Evolutionary conservation across 2,888 invertebrate genomes (phyloP), one percentile per base, ranked within the genome.

Genomic region (Tineola bisselliella): DNA sequence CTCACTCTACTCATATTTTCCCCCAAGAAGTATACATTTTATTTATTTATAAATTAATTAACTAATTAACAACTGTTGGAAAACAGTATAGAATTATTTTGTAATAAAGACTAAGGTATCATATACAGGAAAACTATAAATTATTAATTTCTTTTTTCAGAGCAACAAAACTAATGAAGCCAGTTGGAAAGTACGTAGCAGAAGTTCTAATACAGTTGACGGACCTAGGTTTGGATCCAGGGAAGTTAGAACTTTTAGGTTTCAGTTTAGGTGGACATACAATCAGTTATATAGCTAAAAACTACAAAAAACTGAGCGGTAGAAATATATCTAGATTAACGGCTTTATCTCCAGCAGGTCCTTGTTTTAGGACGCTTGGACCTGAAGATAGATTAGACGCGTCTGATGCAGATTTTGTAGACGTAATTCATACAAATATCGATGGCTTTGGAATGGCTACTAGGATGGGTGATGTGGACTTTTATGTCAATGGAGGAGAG

Each of bases 261-360:
- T 84, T 84, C 71, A 84, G 87, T 65, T 70, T 87, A 38, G 84
- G 84, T 4, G 79, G 81, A 0, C 87, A 87, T 11, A 82, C 83
- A 0, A 73, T 78, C 64, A 73, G 84, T 70, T 84, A 73, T 68
- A 76, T 84, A 62, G 81, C 76, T 8, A 76, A 69, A 62, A 77
- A 76, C 73, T 88, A 71, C 74, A 79, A 78, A 25, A 61, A 64
- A 0, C 65, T 81, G 62, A 81, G 83, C 1, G 78, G 81, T 0
- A 68, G 66, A 31, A 86, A 83, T 17, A 70, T 86, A 19, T 84
- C 86, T 17, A 74, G 74, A n/a, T 79, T 87, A 15, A 74, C 79
- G 0, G 76, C 79, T 0, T 62, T 87, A 52, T 86, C 84, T 64
- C 87, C 87, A 0, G 80, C 84, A 0, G 87, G 87, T 0, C 84